Evolutionary conservation across 37 sponge, comb jelly and placozoan genomes (phyloP).

Genomic region (Lycopodina hypogea): DNA sequence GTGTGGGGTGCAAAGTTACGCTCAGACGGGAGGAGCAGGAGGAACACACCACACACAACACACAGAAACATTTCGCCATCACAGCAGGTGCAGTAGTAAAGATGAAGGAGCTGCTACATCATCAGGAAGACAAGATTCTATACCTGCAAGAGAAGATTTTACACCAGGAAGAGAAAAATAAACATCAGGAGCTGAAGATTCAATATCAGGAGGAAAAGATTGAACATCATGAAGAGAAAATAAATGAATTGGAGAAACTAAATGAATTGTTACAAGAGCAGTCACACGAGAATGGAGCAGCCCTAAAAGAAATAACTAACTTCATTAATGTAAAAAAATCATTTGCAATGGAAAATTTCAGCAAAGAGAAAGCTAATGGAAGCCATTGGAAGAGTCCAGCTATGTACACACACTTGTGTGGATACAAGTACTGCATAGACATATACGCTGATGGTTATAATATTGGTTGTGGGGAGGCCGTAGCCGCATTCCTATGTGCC

Average conservation of each 20-base stretch:
- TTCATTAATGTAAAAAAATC: slow-evolving; percentile 24
- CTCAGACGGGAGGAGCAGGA: not conserved
- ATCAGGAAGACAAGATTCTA: not conserved
- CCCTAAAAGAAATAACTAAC: not conserved
- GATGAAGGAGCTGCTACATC: not conserved
- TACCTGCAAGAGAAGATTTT: not conserved
- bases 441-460: not conserved
- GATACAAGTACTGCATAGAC: slow-evolving; percentile 6
- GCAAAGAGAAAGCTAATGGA: slow-evolving; percentile 44
- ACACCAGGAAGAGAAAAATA: too few species aligned
- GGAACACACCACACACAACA: too few species aligned
- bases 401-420: slow-evolving; percentile 12
- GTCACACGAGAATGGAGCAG: not conserved
- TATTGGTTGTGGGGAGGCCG: not conserved
- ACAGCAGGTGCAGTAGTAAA: not conserved
- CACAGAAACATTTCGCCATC: not conserved
- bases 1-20: not conserved
- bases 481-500: not conserved
- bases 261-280: not conserved
- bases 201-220: not conserved
- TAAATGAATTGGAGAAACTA: not conserved
- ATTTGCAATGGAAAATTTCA: too few species aligned
- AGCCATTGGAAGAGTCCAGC: slow-evolving; percentile 18
- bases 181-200: too few species aligned
- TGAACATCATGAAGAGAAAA: not conserved